Evolutionary conservation across 2,797 vertebrate species (phyloP).

Genomic region (Calcarius lapponicus): DNA sequence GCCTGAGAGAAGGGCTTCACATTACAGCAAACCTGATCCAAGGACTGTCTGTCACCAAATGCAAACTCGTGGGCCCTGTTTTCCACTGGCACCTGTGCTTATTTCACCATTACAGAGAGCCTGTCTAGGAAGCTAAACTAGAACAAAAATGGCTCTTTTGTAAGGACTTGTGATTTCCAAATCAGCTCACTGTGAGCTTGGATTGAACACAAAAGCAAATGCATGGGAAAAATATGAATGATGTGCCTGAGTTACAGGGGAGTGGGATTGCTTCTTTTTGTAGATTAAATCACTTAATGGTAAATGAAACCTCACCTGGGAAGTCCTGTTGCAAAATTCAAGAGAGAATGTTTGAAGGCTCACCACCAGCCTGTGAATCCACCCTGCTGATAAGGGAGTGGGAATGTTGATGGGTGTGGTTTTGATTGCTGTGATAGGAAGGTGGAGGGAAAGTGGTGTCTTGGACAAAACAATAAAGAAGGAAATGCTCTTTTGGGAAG

Average conservation of each 20-base stretch:
- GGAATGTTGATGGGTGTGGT: not conserved
- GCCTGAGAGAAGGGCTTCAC: not conserved
- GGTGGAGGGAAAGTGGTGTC: not conserved
- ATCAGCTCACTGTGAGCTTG: not conserved
- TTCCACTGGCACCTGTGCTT: not conserved
- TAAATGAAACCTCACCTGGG: not conserved
- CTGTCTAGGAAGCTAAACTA: not conserved
- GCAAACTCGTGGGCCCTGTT: not conserved
- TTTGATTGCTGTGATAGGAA: not conserved
- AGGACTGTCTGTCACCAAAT: not conserved
- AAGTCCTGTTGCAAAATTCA: not conserved
- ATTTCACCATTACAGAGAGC: not conserved
- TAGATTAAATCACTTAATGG: not conserved
- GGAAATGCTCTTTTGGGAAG: not conserved
- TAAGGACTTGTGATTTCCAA: not conserved
- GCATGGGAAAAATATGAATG: not conserved
- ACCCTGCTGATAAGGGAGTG: not conserved
- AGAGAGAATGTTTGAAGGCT: not conserved
- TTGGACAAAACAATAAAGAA: not conserved
- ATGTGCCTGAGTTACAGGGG: not conserved
- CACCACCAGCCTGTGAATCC: not conserved
- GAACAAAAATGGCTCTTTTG: constrained; percentile 7
- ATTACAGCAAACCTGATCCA: constrained; percentile 10
- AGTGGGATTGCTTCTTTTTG: not conserved
- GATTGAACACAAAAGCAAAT: not conserved